phyloP scores from a whole-genome alignment of 2,888 invertebrate genomes.

The Crepidodera aurea region DNA sequence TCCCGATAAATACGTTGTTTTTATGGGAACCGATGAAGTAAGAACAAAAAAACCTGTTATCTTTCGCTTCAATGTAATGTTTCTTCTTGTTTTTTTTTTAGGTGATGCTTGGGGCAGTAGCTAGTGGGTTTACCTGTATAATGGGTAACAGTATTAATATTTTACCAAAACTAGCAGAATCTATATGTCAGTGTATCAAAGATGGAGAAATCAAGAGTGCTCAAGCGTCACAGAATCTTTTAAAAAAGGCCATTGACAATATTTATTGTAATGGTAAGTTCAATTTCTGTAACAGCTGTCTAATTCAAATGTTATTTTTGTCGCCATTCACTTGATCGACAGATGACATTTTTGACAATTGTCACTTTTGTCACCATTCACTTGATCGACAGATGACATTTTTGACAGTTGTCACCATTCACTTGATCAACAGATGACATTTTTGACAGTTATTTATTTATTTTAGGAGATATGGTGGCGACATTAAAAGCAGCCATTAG shows the following conservation, averaged over 20 bases:
- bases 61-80: too few species aligned
- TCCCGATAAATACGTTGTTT: constrained; percentile 54
- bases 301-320: too few species aligned
- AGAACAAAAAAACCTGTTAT: too few species aligned
- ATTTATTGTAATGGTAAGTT: constrained; percentile 65
- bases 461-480: constrained; percentile 73
- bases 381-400: too few species aligned
- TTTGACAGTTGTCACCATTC: too few species aligned
- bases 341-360: too few species aligned
- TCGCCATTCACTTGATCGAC: too few species aligned
- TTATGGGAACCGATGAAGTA: constrained; percentile 58
- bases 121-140: constrained; percentile 75
- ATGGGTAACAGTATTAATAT: constrained; percentile 77
- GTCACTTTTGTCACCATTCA: too few species aligned
- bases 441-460: too few species aligned
- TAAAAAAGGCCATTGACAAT: constrained; percentile 64
- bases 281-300: too few species aligned
- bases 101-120: constrained; percentile 73
- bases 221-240: constrained; percentile 64
- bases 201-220: constrained; percentile 64
- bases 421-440: too few species aligned
- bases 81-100: constrained; percentile 52
- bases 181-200: constrained; percentile 66
- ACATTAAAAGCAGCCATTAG: constrained; percentile 76
- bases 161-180: constrained; percentile 68